Evolutionary conservation across 1,140 invertebrate species (phyloP), one percentile per base, ranked within the genome.

Genomic region (Nasonia longicornis): DNA sequence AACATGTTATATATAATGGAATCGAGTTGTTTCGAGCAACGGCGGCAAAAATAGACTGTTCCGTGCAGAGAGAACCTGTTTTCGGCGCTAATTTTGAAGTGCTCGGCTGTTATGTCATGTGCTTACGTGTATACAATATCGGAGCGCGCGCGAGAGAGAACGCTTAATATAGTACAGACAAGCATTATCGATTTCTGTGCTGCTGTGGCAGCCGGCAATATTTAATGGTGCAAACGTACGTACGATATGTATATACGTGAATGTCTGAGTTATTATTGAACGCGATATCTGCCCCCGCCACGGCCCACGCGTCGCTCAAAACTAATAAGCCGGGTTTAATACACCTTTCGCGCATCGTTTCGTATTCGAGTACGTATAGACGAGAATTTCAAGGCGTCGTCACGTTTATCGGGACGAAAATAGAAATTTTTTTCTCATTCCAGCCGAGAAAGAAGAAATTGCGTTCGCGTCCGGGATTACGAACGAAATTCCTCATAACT

Each of bases 131-230:
- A 72, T n/a, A 64, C 31, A 79, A 79, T 79, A 58, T n/a, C 16
- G 52, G 6, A 20, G 20, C 14, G 20, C 26, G 26, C 26, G 16
- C 6, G 52, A 0, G 52, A 2, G 52, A 64, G 8, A 79, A 35
- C 48, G 45, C 77, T 69, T 48, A 69, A 69, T 70, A 70, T 29
- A 78, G 20, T 35, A 64, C 29, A 64, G 14, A 31, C 52, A 26
- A 63, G 77, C 70, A 11, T 79, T 79, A 79, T 79, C 70, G 77
- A 79, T 79, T 79, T 72, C 69, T 72, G 26, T 26, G 31, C 31
- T 35, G 52, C 45, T 22, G 26, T n/a, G 4, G 52, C 52, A 52
- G 66, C 77, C 14, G 35, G 20, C 35, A 63, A 71, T 71, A 71
- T 26, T 71, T 38, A 63, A 45, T 38, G 26, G 29, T 71, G 29